phyloP scores from a whole-genome alignment of 2,113 vertebrate genomes.

The Oryctolagus cuniculus region mOryCun1.1 NC_091449.1:36291001-36291500 shows the following conservation, averaged over 20 bases:
- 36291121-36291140: slow-evolving; percentile 97
- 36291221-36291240: slow-evolving; percentile 99
- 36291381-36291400: slow-evolving; percentile 91
- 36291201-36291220: slow-evolving; percentile 97
- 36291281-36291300: slow-evolving; percentile 94
- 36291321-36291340: slow-evolving; percentile 94
- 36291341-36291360: slow-evolving; percentile 95
- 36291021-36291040: slow-evolving; percentile 95
- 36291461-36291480: slow-evolving; percentile 89
- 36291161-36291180: slow-evolving; percentile 99
- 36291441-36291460: slow-evolving; percentile 87
- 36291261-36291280: slow-evolving; percentile 98
- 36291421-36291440: slow-evolving; percentile 92
- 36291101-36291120: slow-evolving; percentile 99
- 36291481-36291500: slow-evolving; percentile 80
- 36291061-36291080: slow-evolving; percentile 95
- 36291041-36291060: slow-evolving; percentile 90
- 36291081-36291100: slow-evolving; percentile 95
- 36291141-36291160: slow-evolving; percentile 98
- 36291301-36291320: slow-evolving; percentile 98
- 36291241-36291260: slow-evolving; percentile 99
- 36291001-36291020: slow-evolving; percentile 92
- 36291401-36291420: slow-evolving; percentile 92
- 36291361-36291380: slow-evolving; percentile 89
- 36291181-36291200: slow-evolving; percentile 99